Evolutionary conservation across 1,140 invertebrate genomes (phyloP), one percentile per base, ranked within the genome.

Genomic region (Alviniconcha marisindica): DNA sequence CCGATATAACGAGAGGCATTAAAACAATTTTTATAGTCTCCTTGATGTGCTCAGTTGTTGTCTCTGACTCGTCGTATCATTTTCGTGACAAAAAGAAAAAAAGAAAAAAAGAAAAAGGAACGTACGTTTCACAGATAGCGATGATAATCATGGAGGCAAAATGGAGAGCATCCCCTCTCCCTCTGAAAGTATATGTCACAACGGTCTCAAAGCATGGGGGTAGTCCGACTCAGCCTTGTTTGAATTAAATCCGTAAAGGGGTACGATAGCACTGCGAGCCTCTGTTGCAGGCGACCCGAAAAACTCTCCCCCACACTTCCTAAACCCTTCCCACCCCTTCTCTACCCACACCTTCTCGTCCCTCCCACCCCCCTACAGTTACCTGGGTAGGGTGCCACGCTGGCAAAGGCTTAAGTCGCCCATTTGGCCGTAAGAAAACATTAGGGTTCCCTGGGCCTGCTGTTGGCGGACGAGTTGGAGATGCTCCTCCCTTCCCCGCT

Each of bases 211-310:
- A 74, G 28, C 28, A 44, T 5, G 36, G 71, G 38, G 14, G 38
- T 74, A 12, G 3, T 5, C 40, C 18, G 36, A 28, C 71, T 48
- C 38, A 44, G 71, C 15, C 18, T 18, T 33, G 71, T 42, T 33
- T 74, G 71, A 74, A 74, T 74, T 74, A 10, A 74, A 42, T 44
- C 44, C 42, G 71, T 74, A 42, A 42, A n/a, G n/a, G 71, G 71
- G 71, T 74, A 48, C 36, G 71, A 76, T 48, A 76, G 73, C 73
- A 33, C 42, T 54, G 73, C 73, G 73, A 76, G 73, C 73, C 73
- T 5, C 42, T 5, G 73, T 54, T 76, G 73, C 73, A 76, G 40
- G 73, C 73, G n/a, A 44, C 73, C 44, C n/a, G 42, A 38, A 31
- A 74, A 54, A 48, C 44, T 31, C 42, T 54, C 18, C n/a, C 14